These are phyloP conservation scores for Chaetodon trifascialis DNA, from an alignment of 2,113 vertebrate genomes.

Conservation along the genomic window DNA sequence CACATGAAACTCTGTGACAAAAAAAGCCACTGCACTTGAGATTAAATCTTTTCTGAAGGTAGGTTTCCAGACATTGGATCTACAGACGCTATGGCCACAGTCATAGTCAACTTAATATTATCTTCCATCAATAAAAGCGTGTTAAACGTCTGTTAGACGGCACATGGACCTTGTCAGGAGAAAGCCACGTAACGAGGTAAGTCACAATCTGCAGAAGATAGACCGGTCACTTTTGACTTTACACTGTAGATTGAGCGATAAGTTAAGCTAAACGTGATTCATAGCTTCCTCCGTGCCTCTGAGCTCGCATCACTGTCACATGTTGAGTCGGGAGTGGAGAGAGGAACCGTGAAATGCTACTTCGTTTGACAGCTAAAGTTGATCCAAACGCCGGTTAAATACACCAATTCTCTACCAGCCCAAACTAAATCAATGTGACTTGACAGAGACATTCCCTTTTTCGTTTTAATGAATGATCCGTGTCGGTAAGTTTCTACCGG, in stretches of 20 bases:
- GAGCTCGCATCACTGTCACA: slow-evolving; percentile 57
- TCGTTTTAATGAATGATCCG: background rate
- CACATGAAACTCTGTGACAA: slow-evolving; percentile 16
- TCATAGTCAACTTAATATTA: too few species aligned
- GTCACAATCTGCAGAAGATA: background rate
- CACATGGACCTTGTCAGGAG: background rate
- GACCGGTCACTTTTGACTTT: background rate
- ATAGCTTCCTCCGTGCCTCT: slow-evolving; percentile 44
- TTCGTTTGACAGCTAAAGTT: background rate
- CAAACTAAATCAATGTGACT: background rate
- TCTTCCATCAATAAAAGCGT: background rate
- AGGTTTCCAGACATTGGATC: background rate
- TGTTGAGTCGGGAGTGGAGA: slow-evolving; percentile 5
- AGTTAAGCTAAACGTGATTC: slow-evolving; percentile 32
- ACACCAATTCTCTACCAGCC: background rate
- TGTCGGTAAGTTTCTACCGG: background rate
- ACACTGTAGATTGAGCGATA: background rate
- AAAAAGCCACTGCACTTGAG: slow-evolving; percentile 10
- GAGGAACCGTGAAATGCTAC: background rate
- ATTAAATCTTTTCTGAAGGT: background rate
- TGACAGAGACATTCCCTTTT: background rate
- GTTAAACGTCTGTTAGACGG: background rate
- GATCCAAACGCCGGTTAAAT: background rate
- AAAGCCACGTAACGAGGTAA: background rate
- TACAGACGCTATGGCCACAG: background rate